phyloP scores from a whole-genome alignment of 2,113 vertebrate genomes.

The Corythoichthys haematopterus region DNA sequence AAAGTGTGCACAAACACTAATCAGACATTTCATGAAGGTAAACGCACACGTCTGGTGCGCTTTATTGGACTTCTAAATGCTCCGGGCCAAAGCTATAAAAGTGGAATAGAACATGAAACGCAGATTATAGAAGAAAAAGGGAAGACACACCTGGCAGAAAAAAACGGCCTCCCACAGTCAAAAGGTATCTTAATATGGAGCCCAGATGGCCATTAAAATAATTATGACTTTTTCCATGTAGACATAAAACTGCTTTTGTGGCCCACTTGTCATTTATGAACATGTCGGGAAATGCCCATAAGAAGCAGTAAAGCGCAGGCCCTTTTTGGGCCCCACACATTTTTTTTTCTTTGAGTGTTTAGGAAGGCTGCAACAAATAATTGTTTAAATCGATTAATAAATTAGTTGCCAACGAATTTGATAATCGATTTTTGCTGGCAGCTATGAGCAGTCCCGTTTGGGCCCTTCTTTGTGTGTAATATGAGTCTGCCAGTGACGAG shows the following conservation, averaged over 20 bases:
- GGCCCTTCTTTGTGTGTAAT: too few relatives aligned
- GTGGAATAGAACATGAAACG: constrained; percentile 16
- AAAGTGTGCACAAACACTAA: constrained; percentile 5
- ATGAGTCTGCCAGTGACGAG: too few relatives aligned
- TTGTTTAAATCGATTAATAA: too few relatives aligned
- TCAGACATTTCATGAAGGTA: background rate
- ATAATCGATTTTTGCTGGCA: too few relatives aligned
- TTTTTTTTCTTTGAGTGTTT: too few relatives aligned
- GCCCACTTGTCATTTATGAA: background rate
- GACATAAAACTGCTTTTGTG: background rate
- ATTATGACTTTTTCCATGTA: constrained; percentile 18
- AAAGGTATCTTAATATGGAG: constrained; percentile 22
- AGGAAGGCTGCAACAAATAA: too few relatives aligned
- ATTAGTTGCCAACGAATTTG: too few relatives aligned
- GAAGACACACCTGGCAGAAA: constrained; percentile 34
- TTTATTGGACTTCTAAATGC: background rate
- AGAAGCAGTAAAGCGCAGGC: background rate
- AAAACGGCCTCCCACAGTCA: constrained; percentile 1
- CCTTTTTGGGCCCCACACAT: background rate
- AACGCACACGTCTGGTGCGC: background rate
- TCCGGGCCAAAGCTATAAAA: background rate
- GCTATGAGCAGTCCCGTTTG: too few relatives aligned
- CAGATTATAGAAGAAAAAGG: background rate
- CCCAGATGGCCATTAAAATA: constrained; percentile 41
- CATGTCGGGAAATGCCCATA: background rate